phyloP scores from a whole-genome alignment of 2,888 invertebrate species.

The Cetonia aurata region DNA sequence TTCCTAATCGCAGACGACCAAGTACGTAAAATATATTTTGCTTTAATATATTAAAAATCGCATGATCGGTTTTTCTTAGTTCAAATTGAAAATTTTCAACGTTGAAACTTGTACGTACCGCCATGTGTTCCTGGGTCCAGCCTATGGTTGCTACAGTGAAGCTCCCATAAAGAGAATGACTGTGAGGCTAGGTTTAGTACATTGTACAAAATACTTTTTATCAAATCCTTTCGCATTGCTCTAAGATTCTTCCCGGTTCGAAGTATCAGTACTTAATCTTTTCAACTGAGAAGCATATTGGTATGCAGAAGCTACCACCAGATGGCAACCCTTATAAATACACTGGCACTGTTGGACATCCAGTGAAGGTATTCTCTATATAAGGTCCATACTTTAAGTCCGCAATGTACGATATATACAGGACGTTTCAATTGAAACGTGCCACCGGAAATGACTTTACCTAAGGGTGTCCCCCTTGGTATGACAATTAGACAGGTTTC shows the following conservation, averaged over 20 bases:
- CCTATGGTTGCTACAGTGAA: conserved; percentile 69
- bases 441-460: too few relatives aligned
- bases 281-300: conserved; percentile 75
- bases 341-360: conserved; percentile 75
- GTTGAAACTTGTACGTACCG: conserved; percentile 75
- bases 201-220: too few relatives aligned
- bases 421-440: too few relatives aligned
- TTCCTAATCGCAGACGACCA: conserved; percentile 75
- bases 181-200: conserved; percentile 19
- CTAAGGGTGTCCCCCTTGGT: too few relatives aligned
- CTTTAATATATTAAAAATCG: neutral
- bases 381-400: too few relatives aligned
- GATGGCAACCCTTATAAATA: conserved; percentile 83
- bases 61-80: conserved; percentile 64
- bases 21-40: conserved; percentile 60
- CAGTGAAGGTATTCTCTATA: conserved; percentile 71
- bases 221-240: neutral
- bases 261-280: conserved; percentile 71
- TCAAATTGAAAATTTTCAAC: conserved; percentile 78
- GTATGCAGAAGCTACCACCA: conserved; percentile 76
- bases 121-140: conserved; percentile 77
- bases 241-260: neutral
- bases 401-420: too few relatives aligned
- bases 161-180: conserved; percentile 42
- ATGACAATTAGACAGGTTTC: too few relatives aligned